These are phyloP conservation scores for Leucania comma DNA, from an alignment of 2,888 invertebrate genomes.

Conservation along the genomic window DNA sequence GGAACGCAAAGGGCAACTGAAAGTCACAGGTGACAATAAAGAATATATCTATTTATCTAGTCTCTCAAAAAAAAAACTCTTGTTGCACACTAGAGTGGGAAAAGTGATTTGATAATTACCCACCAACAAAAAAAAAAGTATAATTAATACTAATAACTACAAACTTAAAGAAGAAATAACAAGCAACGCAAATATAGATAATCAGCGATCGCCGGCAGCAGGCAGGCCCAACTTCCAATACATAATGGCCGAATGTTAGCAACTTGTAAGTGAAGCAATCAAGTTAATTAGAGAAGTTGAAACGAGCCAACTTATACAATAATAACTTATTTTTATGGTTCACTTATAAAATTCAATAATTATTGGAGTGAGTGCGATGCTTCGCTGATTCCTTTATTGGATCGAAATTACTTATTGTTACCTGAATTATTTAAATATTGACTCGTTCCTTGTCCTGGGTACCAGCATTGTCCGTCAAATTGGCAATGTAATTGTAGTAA, in stretches of 20 bases:
- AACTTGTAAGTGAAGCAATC: constrained; percentile 52
- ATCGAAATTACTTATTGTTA: constrained; percentile 1
- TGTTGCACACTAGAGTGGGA: too few species aligned
- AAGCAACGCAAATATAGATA: background rate
- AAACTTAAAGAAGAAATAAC: background rate
- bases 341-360: constrained; percentile 42
- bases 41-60: too few species aligned
- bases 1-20: too few species aligned
- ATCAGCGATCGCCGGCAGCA: background rate
- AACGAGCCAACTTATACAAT: constrained; percentile 42
- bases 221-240: constrained; percentile 16
- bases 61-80: too few species aligned
- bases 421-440: background rate
- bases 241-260: constrained; percentile 32
- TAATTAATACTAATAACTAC: background rate
- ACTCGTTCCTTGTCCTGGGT: too few species aligned
- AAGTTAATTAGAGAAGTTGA: constrained; percentile 60
- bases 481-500: too few species aligned
- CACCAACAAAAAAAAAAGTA: background rate
- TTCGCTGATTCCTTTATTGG: constrained; percentile 7
- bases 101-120: too few species aligned
- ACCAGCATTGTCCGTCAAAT: too few species aligned
- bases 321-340: constrained; percentile 49
- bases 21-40: too few species aligned
- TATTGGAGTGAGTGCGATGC: constrained; percentile 18